Base-by-base conservation (phyloP, 2,797 vertebrate genomes). In the Poeciliopsis turneri region DNA sequence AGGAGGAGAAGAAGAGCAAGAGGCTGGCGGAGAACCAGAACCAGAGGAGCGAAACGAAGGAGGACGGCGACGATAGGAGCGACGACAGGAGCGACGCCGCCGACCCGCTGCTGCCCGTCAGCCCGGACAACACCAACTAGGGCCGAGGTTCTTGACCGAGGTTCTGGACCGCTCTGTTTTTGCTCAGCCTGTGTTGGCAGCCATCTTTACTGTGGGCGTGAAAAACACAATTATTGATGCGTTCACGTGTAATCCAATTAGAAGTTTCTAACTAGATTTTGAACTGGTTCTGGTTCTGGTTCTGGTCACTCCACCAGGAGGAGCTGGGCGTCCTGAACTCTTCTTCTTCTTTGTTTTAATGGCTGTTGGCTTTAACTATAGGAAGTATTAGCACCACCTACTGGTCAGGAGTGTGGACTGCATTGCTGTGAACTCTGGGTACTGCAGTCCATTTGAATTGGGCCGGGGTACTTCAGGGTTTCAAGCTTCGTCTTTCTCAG, bases 91-190 rank as follows among this genome's bases (percentile, higher is more conserved):
- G 85, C 45, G 89, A 91, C 7, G 88, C 80, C 0, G 74, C 83
- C 0, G 68, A 83, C 23, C 87, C 91, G 72, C 85, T 93, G 83
- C 82, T 93, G 79, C 86, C 88, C 0, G 80, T 81, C 5, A 47
- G 89, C 0, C 72, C 79, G 0, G 79, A 84, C 12, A 85, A 79
- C 78, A 77, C 16, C 41, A 79, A 77, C 76, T 92, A 78, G 89
- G 36, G 0, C 36, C 36, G 2, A 36, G 25, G 43, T 78, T 51
- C 59, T 74, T 13, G 15, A 11, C 49, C 20, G 2, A 25, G 2
- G 1, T 64, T 64, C 69, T 41, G 74, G 33, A 18, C 75, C n/a
- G 33, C 39, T 45, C 53, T 20, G 25, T 10, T 71, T 68, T n/a
- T 45, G 12, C n/a, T 10, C n/a, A 1, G 41, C 28, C 47, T 9